Base-by-base conservation (phyloP, 2,113 vertebrate species). In the Eretmodus cyanostictus region DNA sequence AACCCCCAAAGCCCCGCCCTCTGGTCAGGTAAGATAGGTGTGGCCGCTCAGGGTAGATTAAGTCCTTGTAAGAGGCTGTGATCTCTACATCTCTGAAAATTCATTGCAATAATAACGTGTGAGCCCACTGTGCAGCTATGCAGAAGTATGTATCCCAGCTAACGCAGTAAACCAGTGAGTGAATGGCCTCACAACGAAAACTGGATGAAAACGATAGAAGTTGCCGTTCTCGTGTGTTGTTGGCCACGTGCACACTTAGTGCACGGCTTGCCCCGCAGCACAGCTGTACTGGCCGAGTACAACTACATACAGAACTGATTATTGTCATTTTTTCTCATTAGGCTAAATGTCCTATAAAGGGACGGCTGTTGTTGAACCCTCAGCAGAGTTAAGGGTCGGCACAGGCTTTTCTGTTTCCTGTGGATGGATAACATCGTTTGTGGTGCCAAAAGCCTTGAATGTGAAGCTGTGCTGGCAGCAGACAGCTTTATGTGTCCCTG, bases 171-270 rank as follows among this genome's bases (percentile, higher is more conserved):
- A 54, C 6, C 11, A 24, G 54, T 27, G 22, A 24, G 19, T n/a
- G 0, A 2, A 1, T 0, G 31, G 31, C 11, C 61, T 38, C 31
- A 55, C 53, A 4, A 13, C 22, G 11, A 12, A 54, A 54, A 54
- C 53, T 54, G n/a, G 3, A 54, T 7, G 53, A 54, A 54, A 54
- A 54, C 6, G 6, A 54, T 42, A 13, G 4, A 55, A 13, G 22
- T 4, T 7, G 53, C 53, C 53, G 10, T 55, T 55, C 22, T 24
- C 3, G 54, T 27, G 19, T 1, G 34, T 4, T 38, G 10, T 38
- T 66, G 61, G 34, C 6, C 61, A 38, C 10, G 19, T 38, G 61
- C 61, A 66, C 34, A 38, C 61, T 38, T 8, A 66, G 34, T 36
- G 61, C 61, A n/a, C 34, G 61, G 10, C 31, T 55, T 36, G 31